Evolutionary conservation across 2,113 vertebrate species (phyloP).

Genomic region (Mus musculus): GRCm39 chr9:64556501-64557000

Average conservation of each 20-base stretch:
- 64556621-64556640: neutral
- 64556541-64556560: neutral
- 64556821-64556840: conserved; percentile 89
- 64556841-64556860: conserved; percentile 88
- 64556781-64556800: conserved; percentile 92
- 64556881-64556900: conserved; percentile 93
- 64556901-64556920: conserved; percentile 95
- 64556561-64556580: neutral
- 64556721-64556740: conserved; percentile 71
- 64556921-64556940: conserved; percentile 94
- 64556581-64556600: neutral
- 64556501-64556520: neutral
- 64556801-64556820: conserved; percentile 93
- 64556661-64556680: neutral
- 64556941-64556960: conserved; percentile 91
- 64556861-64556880: conserved; percentile 88
- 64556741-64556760: conserved; percentile 93
- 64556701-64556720: neutral
- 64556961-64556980: conserved; percentile 90
- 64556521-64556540: neutral
- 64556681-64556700: neutral
- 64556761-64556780: conserved; percentile 97
- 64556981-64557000: conserved; percentile 89
- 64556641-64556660: neutral
- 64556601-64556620: neutral